Conservation (phyloP, 1,140 invertebrate genomes). For the Lasaia peninsularis region DNA sequence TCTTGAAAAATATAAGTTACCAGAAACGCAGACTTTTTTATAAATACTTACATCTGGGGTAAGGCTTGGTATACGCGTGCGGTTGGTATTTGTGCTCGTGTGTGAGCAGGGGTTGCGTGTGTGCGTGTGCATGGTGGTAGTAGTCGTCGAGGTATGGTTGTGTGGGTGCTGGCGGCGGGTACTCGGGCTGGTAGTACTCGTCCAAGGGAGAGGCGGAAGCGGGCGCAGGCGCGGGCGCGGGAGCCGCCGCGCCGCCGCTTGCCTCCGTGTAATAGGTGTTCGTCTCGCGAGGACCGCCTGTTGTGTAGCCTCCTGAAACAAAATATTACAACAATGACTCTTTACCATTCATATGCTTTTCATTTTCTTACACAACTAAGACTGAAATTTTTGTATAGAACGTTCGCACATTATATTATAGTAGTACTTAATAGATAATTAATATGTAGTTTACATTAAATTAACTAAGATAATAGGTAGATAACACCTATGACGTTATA, state of each 20-base stretch:
- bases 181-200: constrained; percentile 70
- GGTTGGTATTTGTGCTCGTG: constrained; percentile 84
- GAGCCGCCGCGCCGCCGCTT: constrained; percentile 42
- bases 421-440: too few species aligned
- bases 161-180: constrained; percentile 53
- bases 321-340: not conserved
- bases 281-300: constrained; percentile 64
- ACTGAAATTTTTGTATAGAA: too few species aligned
- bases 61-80: constrained; percentile 82
- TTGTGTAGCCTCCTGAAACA: constrained; percentile 72
- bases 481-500: too few species aligned
- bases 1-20: not conserved
- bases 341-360: too few species aligned
- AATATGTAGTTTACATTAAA: too few species aligned
- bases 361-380: too few species aligned
- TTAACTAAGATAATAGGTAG: too few species aligned
- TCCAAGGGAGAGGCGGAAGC: constrained; percentile 57
- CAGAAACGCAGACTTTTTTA: not conserved
- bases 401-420: too few species aligned
- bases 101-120: constrained; percentile 80
- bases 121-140: constrained; percentile 77
- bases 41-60: constrained; percentile 79
- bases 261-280: constrained; percentile 65
- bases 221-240: constrained; percentile 43
- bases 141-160: constrained; percentile 68